Evolutionary conservation across 1,140 invertebrate species (phyloP), one percentile per base, ranked within the genome.

Genomic region (Venturia canescens): DNA sequence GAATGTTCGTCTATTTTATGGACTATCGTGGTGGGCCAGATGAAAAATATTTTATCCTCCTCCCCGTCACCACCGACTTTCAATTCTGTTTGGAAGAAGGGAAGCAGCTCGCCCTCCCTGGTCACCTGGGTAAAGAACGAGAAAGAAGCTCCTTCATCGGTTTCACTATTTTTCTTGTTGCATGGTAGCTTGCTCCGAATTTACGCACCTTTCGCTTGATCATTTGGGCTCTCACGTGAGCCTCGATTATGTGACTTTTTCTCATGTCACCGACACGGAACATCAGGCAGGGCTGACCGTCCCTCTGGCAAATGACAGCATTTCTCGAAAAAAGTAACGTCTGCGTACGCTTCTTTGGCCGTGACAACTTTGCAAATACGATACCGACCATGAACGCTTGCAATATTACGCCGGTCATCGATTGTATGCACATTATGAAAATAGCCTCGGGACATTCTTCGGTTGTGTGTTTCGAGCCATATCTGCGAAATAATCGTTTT

Each of bases 181-280:
- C 15, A 67, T 31, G 1, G n/a, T 57, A 5, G 13, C 38, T 53
- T 2, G 53, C 21, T n/a, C 5, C 53, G 38, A 18, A 71, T 29
- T 23, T 50, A 82, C 63, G 29, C 21, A 96, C 95, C 84, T 96
- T 95, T 34, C 96, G 95, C 78, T 96, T 94, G 69, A 99, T 98
- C 79, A 99, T 91, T 89, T 99, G 97, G 0, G 98, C 98, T 67
- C 97, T 91, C 3, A 99, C 95, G 82, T 95, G 96, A 0, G 97
- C 97, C 31, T 98, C 97, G 60, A 99, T 98, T 71, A 99, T 98
- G 90, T 99, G 98, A 26, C 97, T 99, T 90, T 99, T 99, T 75
- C 98, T 93, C 97, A 99, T 98, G 91, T 99, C 98, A 1, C 98
- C 99, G 1, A 99, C 98, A 13, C 99, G 93, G 91, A 99, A 99